These are phyloP conservation scores for Agrypnus murinus DNA, from an alignment of 2,888 invertebrate genomes.

Conservation along the genomic window DNA sequence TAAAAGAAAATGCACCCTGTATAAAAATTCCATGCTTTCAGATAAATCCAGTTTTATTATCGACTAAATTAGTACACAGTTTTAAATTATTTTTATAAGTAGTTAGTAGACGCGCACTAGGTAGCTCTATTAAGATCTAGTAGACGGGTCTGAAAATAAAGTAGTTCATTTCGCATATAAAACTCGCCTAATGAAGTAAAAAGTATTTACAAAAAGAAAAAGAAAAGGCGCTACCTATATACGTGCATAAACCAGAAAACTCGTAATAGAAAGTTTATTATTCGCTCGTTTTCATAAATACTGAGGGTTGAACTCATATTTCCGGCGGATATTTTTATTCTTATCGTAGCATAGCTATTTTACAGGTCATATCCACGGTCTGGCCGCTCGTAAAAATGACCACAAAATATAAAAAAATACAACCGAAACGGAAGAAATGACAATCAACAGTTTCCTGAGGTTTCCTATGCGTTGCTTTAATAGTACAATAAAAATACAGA, in stretches of 20 bases:
- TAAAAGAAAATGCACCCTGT: too few species aligned
- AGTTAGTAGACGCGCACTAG: too few species aligned
- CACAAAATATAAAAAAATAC: slow-evolving; percentile 33
- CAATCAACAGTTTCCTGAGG: slow-evolving; percentile 37
- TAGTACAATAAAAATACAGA: slow-evolving; percentile 34
- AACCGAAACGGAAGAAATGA: slow-evolving; percentile 33
- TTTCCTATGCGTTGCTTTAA: slow-evolving; percentile 29
- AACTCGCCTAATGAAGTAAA: too few species aligned
- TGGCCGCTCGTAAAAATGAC: slow-evolving; percentile 34
- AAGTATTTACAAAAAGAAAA: too few species aligned
- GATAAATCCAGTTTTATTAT: too few species aligned
- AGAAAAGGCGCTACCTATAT: background rate
- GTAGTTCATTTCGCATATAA: too few species aligned
- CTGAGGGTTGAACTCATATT: slow-evolving; percentile 22
- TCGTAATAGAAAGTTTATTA: slow-evolving; percentile 36
- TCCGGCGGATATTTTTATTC: slow-evolving; percentile 38
- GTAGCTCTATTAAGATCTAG: too few species aligned
- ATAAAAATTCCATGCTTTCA: too few species aligned
- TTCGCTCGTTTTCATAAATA: slow-evolving; percentile 31
- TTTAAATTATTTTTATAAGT: too few species aligned
- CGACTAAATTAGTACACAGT: too few species aligned
- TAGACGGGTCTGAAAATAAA: too few species aligned
- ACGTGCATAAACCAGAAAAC: slow-evolving; percentile 18
- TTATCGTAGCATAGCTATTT: slow-evolving; percentile 33
- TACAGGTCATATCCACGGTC: slow-evolving; percentile 28